Base-by-base conservation (phyloP, 2,888 invertebrate genomes). In the Plutella xylostella region DNA sequence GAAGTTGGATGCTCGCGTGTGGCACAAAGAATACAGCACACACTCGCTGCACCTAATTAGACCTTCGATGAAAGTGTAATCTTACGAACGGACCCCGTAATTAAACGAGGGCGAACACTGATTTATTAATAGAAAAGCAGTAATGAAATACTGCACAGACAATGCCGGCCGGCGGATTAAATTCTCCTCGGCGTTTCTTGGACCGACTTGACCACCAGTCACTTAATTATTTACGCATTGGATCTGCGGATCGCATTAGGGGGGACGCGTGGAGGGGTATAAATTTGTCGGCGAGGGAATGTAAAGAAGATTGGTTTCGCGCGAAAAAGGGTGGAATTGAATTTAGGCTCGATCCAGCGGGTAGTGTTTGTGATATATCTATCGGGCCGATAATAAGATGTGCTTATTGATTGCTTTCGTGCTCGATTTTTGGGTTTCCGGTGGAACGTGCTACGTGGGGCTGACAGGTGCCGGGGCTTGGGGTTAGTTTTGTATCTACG, bases 101-200 rank as follows among this genome's bases (percentile, higher is more conserved):
- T 83, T 83, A 83, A 83, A 82, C 68, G 70, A 72, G 68, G 71
- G 79, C 82, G 80, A 83, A 80, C 77, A 82, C 80, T 83, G 83
- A 83, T 83, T 83, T 83, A 83, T 83, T 83, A 83, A 82, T 83
- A 83, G 83, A 82, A 82, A 80, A 83, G 80, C 78, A 68, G 75
- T 82, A 82, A 83, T 82, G 82, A 82, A 83, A 83, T 82, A 82
- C 80, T 80, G 76, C 77, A 75, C 77, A 78, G 76, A 82, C 83
- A 82, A 82, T 82, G 70, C 78, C 66, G 75, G 68, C 56, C 67
- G 75, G 77, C 70, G 72, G 77, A 83, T 83, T 83, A 82, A 82
- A 83, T 83, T 82, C 82, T 78, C 72, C 64, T 67, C 63, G 64
- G 61, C 62, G 66, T 57, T 56, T 63, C 28, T 22, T 20, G 9